These are phyloP conservation scores for Cynoglossus semilaevis DNA, from an alignment of 2,113 vertebrate genomes.

Conservation along the genomic window DNA sequence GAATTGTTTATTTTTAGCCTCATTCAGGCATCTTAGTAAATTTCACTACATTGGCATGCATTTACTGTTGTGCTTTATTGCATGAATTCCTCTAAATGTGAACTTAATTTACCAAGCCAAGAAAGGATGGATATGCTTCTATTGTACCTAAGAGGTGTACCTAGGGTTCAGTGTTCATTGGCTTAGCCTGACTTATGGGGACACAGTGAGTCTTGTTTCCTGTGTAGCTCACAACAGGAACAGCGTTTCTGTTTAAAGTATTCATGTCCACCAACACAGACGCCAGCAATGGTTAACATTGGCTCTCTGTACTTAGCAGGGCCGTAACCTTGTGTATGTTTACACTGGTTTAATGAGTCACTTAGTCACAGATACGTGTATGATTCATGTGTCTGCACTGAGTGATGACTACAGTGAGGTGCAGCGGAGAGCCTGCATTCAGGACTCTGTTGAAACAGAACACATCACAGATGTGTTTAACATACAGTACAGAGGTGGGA, in stretches of 20 bases:
- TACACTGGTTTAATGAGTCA: constrained; percentile 52
- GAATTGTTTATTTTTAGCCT: too few relatives aligned
- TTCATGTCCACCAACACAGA: neutral
- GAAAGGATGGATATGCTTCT: too few relatives aligned
- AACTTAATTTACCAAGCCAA: too few relatives aligned
- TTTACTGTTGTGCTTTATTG: too few relatives aligned
- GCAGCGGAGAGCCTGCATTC: constrained; percentile 1
- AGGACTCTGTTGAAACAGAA: neutral
- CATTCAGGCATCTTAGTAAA: too few relatives aligned
- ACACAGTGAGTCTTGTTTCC: neutral
- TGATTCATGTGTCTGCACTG: constrained; percentile 37
- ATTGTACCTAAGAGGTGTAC: too few relatives aligned
- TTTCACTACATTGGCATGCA: too few relatives aligned
- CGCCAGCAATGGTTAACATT: constrained; percentile 5
- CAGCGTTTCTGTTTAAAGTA: neutral
- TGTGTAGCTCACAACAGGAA: neutral
- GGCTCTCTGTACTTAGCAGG: constrained; percentile 8
- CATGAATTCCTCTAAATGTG: too few relatives aligned
- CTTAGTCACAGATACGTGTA: constrained; percentile 16
- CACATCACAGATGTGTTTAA: too few relatives aligned
- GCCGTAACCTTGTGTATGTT: constrained; percentile 34
- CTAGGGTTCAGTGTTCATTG: constrained; percentile 3
- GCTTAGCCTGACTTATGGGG: too few relatives aligned
- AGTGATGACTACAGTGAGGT: constrained; percentile 31
- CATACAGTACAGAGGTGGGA: too few relatives aligned